Percentiles rank a stretch among this genome's conserved stretches.
phyloP scores from a whole-genome alignment of 2,113 vertebrate genomes.

The Forbesichthys agassizii region DNA sequence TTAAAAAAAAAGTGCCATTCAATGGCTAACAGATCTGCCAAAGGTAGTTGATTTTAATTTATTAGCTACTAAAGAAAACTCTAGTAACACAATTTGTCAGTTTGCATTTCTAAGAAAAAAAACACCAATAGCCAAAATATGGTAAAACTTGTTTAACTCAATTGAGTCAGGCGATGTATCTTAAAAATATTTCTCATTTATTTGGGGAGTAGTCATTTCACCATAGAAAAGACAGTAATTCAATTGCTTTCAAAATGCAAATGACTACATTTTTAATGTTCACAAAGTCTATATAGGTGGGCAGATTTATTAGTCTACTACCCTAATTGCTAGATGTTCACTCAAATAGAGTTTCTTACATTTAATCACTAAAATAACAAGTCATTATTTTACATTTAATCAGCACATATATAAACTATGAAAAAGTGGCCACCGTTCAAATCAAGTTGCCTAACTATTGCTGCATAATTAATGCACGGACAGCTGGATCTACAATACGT shows the following conservation, averaged over 20 bases:
- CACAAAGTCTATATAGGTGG: neutral
- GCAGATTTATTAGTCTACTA: neutral
- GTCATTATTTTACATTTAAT: neutral
- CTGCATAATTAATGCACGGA: neutral
- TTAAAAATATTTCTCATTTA: too few species aligned
- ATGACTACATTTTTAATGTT: neutral
- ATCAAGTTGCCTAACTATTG: neutral
- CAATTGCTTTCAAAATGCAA: neutral
- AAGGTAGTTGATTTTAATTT: conserved; percentile 18
- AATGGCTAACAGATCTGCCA: neutral
- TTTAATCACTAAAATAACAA: neutral
- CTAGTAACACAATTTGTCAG: neutral
- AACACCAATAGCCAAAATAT: neutral
- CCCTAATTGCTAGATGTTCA: neutral
- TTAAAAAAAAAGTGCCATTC: conserved; percentile 1
- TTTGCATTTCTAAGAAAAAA: neutral
- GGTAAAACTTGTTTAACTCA: too few species aligned
- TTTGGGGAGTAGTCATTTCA: too few species aligned
- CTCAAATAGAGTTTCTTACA: neutral
- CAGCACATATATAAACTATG: neutral
- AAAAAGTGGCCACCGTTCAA: neutral
- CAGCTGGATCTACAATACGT: neutral
- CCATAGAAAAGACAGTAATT: neutral
- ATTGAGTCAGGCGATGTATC: too few species aligned
- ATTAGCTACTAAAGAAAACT: too few species aligned